Percentiles rank a stretch among this genome's conserved stretches.
Evolutionary conservation across 2,888 invertebrate species (phyloP).

Genomic region (Caenorhabditis panamensis): DNA sequence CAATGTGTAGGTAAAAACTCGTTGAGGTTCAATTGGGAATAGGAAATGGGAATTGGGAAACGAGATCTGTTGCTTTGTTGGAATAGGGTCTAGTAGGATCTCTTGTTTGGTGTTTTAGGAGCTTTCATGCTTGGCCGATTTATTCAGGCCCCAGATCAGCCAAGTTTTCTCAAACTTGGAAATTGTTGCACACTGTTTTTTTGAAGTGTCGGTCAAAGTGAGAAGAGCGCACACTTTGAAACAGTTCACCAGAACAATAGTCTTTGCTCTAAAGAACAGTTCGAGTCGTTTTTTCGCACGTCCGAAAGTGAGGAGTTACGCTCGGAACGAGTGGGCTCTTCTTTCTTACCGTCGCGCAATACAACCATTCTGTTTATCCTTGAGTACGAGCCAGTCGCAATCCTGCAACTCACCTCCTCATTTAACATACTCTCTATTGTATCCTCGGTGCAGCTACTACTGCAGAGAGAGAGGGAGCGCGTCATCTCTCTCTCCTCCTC

Average conservation of each 20-base stretch:
- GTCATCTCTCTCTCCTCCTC: slow-evolving; percentile 23
- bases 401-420: slow-evolving; percentile 50
- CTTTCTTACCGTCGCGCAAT: slow-evolving; percentile 33
- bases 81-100: no score
- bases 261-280: slow-evolving; percentile 38
- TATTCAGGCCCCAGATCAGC: no score
- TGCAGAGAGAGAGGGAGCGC: slow-evolving; percentile 32
- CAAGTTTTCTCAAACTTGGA: no score
- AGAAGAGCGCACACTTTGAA: neutral
- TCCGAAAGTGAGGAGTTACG: slow-evolving; percentile 20
- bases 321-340: slow-evolving; percentile 24
- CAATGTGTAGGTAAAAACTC: slow-evolving; percentile 4
- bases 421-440: slow-evolving; percentile 56
- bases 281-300: slow-evolving; percentile 36
- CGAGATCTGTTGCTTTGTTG: no score
- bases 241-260: slow-evolving; percentile 8
- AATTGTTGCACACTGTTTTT: no score
- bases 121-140: no score
- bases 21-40: slow-evolving; percentile 2
- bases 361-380: slow-evolving; percentile 59
- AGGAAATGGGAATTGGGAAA: neutral
- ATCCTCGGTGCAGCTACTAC: slow-evolving; percentile 53
- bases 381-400: slow-evolving; percentile 60
- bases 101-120: no score
- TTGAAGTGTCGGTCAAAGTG: neutral